Evolutionary conservation across 2,888 invertebrate species (phyloP).

Genomic region (Gryllus longicercus): DNA sequence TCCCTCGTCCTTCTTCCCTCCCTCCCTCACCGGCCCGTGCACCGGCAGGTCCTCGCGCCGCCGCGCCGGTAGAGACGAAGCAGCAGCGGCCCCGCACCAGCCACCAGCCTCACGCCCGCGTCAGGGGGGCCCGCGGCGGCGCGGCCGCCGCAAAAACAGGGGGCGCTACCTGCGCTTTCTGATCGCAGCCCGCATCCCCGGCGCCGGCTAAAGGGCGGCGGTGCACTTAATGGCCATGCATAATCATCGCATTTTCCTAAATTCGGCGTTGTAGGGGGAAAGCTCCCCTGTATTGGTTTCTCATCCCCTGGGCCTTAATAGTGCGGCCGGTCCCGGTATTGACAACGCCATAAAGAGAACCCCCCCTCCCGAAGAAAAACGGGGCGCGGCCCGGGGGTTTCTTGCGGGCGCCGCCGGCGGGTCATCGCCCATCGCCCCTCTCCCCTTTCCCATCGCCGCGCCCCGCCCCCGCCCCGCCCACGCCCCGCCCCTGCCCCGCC

Average conservation of each 20-base stretch:
- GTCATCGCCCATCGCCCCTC: neutral
- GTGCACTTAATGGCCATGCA: conserved; percentile 17
- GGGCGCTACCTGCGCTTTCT: neutral
- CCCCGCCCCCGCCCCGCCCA: neutral
- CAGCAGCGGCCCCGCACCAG: too few relatives aligned
- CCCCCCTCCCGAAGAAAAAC: neutral
- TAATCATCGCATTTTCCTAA: conserved; percentile 17
- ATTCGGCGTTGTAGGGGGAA: neutral
- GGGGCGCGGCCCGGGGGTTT: neutral
- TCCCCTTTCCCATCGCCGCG: neutral
- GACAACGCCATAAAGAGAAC: neutral
- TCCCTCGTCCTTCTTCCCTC: too few relatives aligned
- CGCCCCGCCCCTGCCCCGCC: neutral
- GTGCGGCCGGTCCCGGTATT: neutral
- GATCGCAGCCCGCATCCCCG: neutral
- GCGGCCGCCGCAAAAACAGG: neutral
- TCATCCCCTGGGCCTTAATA: neutral
- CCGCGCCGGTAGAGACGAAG: too few relatives aligned
- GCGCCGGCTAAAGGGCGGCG: neutral
- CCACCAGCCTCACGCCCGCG: neutral
- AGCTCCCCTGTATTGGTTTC: conserved; percentile 11
- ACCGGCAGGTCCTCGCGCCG: too few relatives aligned
- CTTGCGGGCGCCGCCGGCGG: neutral
- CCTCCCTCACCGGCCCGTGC: too few relatives aligned
- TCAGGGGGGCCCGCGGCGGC: neutral